These are phyloP conservation scores for Synchiropus splendidus DNA, from an alignment of 2,113 vertebrate species.

Conservation along the genomic window DNA sequence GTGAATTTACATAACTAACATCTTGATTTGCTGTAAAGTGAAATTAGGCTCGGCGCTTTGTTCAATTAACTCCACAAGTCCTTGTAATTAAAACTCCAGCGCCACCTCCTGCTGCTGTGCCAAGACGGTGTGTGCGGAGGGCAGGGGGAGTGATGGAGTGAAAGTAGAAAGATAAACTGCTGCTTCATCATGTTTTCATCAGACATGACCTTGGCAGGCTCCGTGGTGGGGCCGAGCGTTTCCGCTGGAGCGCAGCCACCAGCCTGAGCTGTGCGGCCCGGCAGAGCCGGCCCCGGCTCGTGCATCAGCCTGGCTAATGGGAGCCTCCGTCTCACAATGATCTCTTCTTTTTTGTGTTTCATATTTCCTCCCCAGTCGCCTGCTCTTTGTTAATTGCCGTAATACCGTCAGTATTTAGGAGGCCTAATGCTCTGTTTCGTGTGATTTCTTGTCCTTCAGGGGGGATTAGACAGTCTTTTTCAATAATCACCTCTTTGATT, in stretches of 20 bases:
- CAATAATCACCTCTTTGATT: slow-evolving; percentile 15
- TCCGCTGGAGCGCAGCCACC: slow-evolving; percentile 38
- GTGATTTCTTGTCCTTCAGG: slow-evolving; percentile 21
- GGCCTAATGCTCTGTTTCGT: slow-evolving; percentile 3
- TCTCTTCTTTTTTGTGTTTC: slow-evolving; percentile 31
- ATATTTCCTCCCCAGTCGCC: slow-evolving; percentile 15
- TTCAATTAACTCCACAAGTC: slow-evolving; percentile 60
- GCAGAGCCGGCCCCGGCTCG: too few relatives aligned
- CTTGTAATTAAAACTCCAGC: slow-evolving; percentile 60
- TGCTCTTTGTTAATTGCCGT: slow-evolving; percentile 30
- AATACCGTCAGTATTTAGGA: slow-evolving; percentile 23
- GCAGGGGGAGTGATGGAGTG: background rate
- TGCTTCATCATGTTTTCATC: slow-evolving; percentile 69
- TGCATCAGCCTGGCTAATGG: too few relatives aligned
- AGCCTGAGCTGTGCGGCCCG: too few relatives aligned
- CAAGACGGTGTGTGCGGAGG: slow-evolving; percentile 5
- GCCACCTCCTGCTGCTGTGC: slow-evolving; percentile 44
- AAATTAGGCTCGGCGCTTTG: slow-evolving; percentile 55
- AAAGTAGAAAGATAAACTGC: slow-evolving; percentile 52
- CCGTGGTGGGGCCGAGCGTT: slow-evolving; percentile 47
- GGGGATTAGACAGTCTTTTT: slow-evolving; percentile 14
- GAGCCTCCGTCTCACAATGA: too few relatives aligned
- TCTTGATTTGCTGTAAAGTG: slow-evolving; percentile 63
- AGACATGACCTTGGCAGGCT: slow-evolving; percentile 65
- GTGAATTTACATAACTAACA: slow-evolving; percentile 63